Evolutionary conservation across 2,888 invertebrate species (phyloP).

Genomic region (Leucozona laternaria): DNA sequence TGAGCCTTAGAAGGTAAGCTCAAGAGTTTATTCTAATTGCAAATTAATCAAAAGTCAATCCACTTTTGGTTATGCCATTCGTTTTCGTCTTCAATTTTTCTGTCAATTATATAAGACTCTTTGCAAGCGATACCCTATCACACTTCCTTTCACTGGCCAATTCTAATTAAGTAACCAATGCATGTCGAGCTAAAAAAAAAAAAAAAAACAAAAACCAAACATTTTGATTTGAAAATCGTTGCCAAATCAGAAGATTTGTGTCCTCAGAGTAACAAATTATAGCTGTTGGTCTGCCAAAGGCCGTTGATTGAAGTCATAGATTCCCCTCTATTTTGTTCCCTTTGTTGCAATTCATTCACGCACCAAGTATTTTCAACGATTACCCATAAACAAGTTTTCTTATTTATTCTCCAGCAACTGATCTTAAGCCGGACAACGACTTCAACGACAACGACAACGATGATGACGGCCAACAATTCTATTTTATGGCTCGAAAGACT

Average conservation of each 20-base stretch:
- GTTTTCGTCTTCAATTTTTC: slow-evolving; percentile 9
- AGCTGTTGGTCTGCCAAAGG: slow-evolving; percentile 32
- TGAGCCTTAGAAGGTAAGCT: no score
- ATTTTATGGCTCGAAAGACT: slow-evolving; percentile 25
- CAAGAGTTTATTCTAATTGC: background rate
- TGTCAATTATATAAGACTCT: slow-evolving; percentile 25
- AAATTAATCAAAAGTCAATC: background rate
- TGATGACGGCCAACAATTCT: slow-evolving; percentile 12
- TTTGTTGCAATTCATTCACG: slow-evolving; percentile 25
- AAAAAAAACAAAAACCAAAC: slow-evolving; percentile 16
- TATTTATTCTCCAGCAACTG: slow-evolving; percentile 21
- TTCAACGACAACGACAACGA: background rate
- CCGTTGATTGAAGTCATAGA: slow-evolving; percentile 21
- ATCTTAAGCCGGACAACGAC: slow-evolving; percentile 1
- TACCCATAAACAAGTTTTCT: slow-evolving; percentile 45
- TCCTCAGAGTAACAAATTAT: slow-evolving; percentile 59
- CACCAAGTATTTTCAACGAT: slow-evolving; percentile 27
- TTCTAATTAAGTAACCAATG: slow-evolving; percentile 1
- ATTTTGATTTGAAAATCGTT: slow-evolving; percentile 48
- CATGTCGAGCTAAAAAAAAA: slow-evolving; percentile 14
- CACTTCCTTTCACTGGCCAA: slow-evolving; percentile 37
- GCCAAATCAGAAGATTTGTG: slow-evolving; percentile 57
- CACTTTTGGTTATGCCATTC: background rate
- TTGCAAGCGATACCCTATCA: background rate
- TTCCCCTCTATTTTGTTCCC: background rate